phyloP scores from a whole-genome alignment of 1,140 invertebrate species.

The Leptinotarsa defecta region DNA sequence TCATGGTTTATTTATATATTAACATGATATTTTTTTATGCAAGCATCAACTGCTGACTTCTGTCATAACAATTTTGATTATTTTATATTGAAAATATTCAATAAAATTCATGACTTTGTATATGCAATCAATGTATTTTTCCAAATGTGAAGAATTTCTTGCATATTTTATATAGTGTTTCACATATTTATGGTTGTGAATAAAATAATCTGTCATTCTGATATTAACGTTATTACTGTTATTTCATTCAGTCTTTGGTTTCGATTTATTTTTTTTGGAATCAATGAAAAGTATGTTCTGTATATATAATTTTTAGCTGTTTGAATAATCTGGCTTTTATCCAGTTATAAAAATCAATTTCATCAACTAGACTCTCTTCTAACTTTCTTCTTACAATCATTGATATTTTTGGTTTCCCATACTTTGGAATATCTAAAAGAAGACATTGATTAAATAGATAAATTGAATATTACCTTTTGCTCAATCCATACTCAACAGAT shows the following conservation, averaged over 20 bases:
- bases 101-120: no score
- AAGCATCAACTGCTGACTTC: constrained; percentile 49
- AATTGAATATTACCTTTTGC: not conserved
- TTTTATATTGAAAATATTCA: no score
- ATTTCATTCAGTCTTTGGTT: no score
- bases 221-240: no score
- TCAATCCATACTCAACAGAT: constrained; percentile 59
- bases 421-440: constrained; percentile 36
- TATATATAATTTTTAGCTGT: constrained; percentile 46
- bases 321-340: constrained; percentile 62
- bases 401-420: constrained; percentile 31
- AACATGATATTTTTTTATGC: constrained; percentile 63
- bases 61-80: no score
- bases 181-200: no score
- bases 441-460: constrained; percentile 7
- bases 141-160: no score
- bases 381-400: constrained; percentile 28
- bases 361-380: constrained; percentile 57
- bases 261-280: no score
- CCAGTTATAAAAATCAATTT: constrained; percentile 69
- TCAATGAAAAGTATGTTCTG: constrained; percentile 30
- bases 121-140: no score
- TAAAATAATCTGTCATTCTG: no score
- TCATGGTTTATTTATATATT: constrained; percentile 59
- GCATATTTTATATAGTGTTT: no score